Evolutionary conservation across 2,797 vertebrate genomes (phyloP).

Genomic region (Potorous gilbertii): DNA sequence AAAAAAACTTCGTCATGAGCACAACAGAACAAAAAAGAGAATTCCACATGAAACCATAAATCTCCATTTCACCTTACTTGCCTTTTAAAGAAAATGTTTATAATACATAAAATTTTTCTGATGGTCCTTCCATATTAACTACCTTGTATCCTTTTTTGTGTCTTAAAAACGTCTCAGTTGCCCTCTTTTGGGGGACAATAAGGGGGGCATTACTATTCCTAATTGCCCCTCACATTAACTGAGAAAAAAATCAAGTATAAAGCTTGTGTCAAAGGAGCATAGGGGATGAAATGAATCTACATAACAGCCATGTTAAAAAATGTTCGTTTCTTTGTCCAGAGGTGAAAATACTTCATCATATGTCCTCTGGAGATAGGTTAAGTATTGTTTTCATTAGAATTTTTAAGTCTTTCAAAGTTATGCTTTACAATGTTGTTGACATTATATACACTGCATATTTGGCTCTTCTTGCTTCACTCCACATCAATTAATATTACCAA

Average conservation of each 20-base stretch:
- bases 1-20: background rate
- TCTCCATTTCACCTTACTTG: background rate
- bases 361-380: background rate
- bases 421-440: background rate
- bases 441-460: background rate
- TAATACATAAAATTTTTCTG: background rate
- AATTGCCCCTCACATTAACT: no score
- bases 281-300: no score
- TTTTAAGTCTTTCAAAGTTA: background rate
- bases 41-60: background rate
- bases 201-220: no score
- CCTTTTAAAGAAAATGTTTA: background rate
- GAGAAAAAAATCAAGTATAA: no score
- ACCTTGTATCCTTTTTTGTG: no score
- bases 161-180: no score
- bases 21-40: background rate
- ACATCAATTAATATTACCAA: background rate
- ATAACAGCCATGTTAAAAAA: no score
- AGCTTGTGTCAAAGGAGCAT: no score
- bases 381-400: background rate
- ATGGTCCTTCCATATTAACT: no score
- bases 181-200: no score
- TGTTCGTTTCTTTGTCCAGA: background rate
- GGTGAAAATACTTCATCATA: background rate
- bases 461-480: background rate